phyloP scores from a whole-genome alignment of 2,113 vertebrate species.

The Lutjanus erythropterus region DNA sequence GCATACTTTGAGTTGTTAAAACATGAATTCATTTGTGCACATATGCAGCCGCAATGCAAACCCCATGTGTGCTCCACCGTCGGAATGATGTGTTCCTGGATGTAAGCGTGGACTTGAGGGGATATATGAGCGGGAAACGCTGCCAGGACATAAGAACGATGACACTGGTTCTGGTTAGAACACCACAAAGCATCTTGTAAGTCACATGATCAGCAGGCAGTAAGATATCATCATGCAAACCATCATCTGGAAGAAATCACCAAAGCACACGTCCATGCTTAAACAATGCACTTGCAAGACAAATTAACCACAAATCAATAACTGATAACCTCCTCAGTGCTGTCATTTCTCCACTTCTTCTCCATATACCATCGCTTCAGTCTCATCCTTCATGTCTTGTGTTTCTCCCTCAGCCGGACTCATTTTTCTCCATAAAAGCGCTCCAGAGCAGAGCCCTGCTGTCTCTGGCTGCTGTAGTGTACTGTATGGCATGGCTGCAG shows the following conservation, averaged over 20 bases:
- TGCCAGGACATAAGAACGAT: slow-evolving; percentile 23
- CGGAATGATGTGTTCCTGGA: slow-evolving; percentile 43
- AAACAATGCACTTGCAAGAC: slow-evolving; percentile 49
- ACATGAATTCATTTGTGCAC: slow-evolving; percentile 48
- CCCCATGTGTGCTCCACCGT: neutral
- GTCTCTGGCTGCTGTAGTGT: slow-evolving; percentile 39
- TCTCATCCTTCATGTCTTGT: slow-evolving; percentile 43
- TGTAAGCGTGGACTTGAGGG: slow-evolving; percentile 31
- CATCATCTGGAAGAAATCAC: slow-evolving; percentile 73
- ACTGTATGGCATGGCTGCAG: slow-evolving; percentile 49
- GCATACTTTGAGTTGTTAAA: slow-evolving; percentile 28
- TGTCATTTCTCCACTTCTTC: slow-evolving; percentile 32
- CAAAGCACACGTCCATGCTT: slow-evolving; percentile 38
- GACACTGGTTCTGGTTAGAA: slow-evolving; percentile 29
- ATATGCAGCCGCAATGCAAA: slow-evolving; percentile 11
- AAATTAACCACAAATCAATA: slow-evolving; percentile 60
- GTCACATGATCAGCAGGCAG: slow-evolving; percentile 47
- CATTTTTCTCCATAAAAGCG: slow-evolving; percentile 44
- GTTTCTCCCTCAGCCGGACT: slow-evolving; percentile 35
- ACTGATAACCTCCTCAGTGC: slow-evolving; percentile 37
- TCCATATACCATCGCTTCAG: slow-evolving; percentile 14
- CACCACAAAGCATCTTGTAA: slow-evolving; percentile 45
- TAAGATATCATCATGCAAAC: slow-evolving; percentile 31
- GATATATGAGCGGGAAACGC: slow-evolving; percentile 3
- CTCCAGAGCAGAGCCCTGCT: slow-evolving; percentile 31